A percentile compares a stretch with the other conserved stretches of the same genome.
These are phyloP conservation scores for Montipora cactus DNA, from an alignment of 64 coral and sea anemone genomes.

Conservation along the genomic window DNA sequence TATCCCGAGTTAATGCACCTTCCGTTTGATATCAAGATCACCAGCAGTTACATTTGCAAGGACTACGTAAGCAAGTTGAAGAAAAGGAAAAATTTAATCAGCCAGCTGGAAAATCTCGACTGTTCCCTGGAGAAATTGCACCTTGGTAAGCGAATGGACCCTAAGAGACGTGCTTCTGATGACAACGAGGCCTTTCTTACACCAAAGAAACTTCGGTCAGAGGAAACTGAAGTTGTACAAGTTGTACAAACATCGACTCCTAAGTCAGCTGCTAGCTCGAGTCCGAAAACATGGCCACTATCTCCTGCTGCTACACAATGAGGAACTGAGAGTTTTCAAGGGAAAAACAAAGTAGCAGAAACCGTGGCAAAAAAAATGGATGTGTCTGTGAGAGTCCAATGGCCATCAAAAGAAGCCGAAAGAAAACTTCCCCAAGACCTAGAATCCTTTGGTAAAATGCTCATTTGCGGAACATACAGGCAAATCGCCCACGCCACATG, in stretches of 20 bases:
- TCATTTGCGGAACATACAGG: slow-evolving; percentile 74
- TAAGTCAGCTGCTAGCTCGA: too few species aligned
- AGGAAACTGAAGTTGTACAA: too few species aligned
- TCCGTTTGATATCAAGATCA: not conserved
- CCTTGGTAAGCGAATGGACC: not conserved
- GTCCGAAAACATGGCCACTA: too few species aligned
- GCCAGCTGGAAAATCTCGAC: not conserved
- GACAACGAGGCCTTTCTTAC: not conserved
- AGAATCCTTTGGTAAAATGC: slow-evolving; percentile 75
- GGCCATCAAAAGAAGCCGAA: slow-evolving; percentile 25
- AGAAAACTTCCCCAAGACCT: slow-evolving; percentile 66
- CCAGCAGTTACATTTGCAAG: not conserved
- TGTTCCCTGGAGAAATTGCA: not conserved
- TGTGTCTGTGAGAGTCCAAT: not conserved
- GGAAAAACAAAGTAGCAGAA: not conserved
- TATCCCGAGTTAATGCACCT: too few species aligned
- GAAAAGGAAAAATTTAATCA: not conserved
- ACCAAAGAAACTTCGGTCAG: too few species aligned
- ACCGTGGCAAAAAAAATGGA: not conserved
- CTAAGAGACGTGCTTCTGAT: not conserved
- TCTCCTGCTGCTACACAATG: not conserved
- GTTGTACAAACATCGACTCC: too few species aligned
- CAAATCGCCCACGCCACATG: slow-evolving; percentile 70
- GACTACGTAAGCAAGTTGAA: not conserved
- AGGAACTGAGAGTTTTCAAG: not conserved